Percentiles rank a stretch among this genome's conserved stretches.
phyloP scores from a whole-genome alignment of 2,797 vertebrate species.

The Pipistrellus kuhlii region DNA sequence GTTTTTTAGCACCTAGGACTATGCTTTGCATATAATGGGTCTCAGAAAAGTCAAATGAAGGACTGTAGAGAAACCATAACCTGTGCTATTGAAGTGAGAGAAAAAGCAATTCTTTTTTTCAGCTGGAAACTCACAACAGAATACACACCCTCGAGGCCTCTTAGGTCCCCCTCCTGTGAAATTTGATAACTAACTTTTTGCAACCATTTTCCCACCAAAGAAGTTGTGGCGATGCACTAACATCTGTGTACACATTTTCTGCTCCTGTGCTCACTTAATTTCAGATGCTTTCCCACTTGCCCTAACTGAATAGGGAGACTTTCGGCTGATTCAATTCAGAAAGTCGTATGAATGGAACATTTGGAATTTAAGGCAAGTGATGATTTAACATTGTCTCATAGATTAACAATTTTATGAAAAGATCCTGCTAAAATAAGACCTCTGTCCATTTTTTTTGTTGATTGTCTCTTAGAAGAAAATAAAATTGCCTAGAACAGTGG shows the following conservation, averaged over 20 bases:
- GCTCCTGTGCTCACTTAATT: background rate
- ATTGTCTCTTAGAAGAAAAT: constrained; percentile 37
- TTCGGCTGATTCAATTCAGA: background rate
- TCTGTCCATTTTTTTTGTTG: background rate
- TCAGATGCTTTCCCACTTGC: background rate
- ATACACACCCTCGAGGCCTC: background rate
- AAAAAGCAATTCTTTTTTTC: background rate
- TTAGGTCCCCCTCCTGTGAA: background rate
- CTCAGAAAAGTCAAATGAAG: background rate
- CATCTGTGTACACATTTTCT: background rate
- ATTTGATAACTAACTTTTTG: background rate
- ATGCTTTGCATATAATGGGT: background rate
- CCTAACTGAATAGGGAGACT: background rate
- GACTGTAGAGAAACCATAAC: background rate
- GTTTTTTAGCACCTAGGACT: background rate
- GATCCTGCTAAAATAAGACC: constrained; percentile 8
- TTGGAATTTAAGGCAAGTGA: constrained; percentile 40
- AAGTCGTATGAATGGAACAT: background rate
- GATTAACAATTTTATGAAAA: background rate
- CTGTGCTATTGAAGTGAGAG: background rate
- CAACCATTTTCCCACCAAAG: constrained; percentile 3
- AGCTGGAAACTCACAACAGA: background rate
- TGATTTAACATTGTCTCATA: background rate
- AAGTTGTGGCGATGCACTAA: background rate
- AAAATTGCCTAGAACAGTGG: background rate